A percentile compares a stretch with the other conserved stretches of the same genome.
Evolutionary conservation across 2,797 vertebrate genomes (phyloP).

Genomic region (Sebastes kiyomatsui): DNA sequence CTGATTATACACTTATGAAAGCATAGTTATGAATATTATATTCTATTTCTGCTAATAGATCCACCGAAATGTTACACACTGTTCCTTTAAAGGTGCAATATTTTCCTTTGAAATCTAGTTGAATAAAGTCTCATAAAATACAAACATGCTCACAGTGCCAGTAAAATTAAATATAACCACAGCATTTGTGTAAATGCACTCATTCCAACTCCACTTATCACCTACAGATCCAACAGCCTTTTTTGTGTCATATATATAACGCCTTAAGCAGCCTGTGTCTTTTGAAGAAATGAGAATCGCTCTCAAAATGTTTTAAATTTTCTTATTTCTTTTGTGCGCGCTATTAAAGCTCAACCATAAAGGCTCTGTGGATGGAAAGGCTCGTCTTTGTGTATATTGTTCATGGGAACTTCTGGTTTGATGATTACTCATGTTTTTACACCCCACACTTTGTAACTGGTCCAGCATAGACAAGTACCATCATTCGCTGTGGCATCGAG

Average conservation of each 20-base stretch:
- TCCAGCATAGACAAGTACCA: conserved; percentile 52
- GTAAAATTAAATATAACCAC: background rate
- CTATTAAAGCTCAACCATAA: conserved; percentile 9
- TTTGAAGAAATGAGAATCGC: background rate
- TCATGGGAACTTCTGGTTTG: conserved; percentile 49
- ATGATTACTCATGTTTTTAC: conserved; percentile 53
- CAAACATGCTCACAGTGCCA: background rate
- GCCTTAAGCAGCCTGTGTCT: background rate
- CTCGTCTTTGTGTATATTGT: conserved; percentile 20
- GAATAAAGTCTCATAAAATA: background rate
- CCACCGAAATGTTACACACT: background rate
- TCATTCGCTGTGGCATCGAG: conserved; percentile 56
- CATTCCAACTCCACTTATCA: background rate
- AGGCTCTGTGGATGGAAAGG: conserved; percentile 8
- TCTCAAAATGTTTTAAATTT: background rate
- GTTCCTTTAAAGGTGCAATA: background rate
- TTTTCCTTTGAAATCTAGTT: background rate
- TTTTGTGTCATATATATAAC: background rate
- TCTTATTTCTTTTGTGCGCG: background rate
- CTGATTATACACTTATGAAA: background rate
- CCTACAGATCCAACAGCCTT: background rate
- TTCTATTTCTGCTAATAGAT: background rate
- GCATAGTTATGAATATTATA: background rate
- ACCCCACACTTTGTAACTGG: conserved; percentile 32
- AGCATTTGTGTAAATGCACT: background rate